A percentile compares a stretch with the other conserved stretches of the same genome.
phyloP scores from a whole-genome alignment of 2,113 vertebrate genomes.

The Melanocharis versteri region DNA sequence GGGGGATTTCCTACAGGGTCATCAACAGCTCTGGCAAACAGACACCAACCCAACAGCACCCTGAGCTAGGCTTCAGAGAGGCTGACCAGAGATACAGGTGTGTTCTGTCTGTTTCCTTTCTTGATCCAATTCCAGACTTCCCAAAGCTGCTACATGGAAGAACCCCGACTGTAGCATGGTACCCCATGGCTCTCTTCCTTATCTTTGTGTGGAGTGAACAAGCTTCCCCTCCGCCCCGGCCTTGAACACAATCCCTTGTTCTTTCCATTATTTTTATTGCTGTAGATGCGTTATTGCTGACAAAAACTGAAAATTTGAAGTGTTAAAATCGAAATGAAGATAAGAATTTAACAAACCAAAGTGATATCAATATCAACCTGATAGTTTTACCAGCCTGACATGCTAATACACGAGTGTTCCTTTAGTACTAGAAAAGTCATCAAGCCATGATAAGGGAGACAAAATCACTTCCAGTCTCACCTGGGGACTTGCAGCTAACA shows the following conservation, averaged over 20 bases:
- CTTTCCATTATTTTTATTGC: background rate
- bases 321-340: background rate
- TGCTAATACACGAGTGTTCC: background rate
- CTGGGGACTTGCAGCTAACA: constrained; percentile 26
- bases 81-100: background rate
- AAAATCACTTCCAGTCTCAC: constrained; percentile 46
- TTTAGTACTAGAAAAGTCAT: constrained; percentile 21
- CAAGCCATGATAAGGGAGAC: background rate
- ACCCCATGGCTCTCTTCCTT: accelerated
- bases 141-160: accelerated
- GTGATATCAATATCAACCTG: background rate
- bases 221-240: background rate
- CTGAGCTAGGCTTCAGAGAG: background rate
- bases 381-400: background rate
- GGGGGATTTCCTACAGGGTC: background rate
- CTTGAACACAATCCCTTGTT: background rate
- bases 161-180: accelerated
- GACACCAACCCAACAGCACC: background rate
- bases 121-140: background rate
- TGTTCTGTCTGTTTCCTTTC: background rate
- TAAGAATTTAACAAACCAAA: constrained; percentile 18
- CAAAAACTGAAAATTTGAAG: background rate
- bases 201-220: accelerated
- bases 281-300: background rate
- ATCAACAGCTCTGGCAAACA: background rate